phyloP scores from a whole-genome alignment of 2,888 invertebrate genomes.

The Palloptera scutellata region DNA sequence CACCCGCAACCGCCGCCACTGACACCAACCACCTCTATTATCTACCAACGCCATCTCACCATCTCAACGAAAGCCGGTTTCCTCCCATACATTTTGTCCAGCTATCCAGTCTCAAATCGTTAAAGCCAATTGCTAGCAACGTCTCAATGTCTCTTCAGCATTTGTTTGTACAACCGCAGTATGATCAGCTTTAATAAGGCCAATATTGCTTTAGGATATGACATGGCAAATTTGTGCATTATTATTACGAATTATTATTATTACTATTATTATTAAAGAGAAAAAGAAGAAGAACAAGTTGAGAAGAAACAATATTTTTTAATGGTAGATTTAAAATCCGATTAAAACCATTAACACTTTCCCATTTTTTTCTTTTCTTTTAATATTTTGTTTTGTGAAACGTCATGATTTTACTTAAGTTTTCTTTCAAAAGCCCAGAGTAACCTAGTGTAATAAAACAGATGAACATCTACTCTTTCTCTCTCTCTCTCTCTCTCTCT shows the following conservation, averaged over 20 bases:
- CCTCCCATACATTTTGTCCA: conserved; percentile 44
- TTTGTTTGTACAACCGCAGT: conserved; percentile 13
- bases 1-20: too few species aligned
- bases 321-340: conserved; percentile 50
- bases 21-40: too few species aligned
- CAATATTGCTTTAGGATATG: conserved; percentile 53
- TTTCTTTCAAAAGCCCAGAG: too few species aligned
- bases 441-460: too few species aligned
- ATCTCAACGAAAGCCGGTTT: conserved; percentile 29
- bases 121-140: conserved; percentile 44
- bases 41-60: conserved; percentile 15
- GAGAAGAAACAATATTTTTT: conserved; percentile 25
- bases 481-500: too few species aligned
- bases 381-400: not conserved
- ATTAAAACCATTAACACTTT: conserved; percentile 58
- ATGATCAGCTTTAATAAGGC: conserved; percentile 31
- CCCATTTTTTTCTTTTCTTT: conserved; percentile 1
- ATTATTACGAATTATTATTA: conserved; percentile 37
- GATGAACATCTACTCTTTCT: too few species aligned
- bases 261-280: conserved; percentile 31
- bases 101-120: too few species aligned
- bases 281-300: not conserved
- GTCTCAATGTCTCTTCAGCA: conserved; percentile 19
- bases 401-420: too few species aligned
- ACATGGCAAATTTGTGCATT: conserved; percentile 54